Evolutionary conservation across 1,140 invertebrate genomes (phyloP), one percentile per base, ranked within the genome.

Genomic region (Hestina assimilis): DNA sequence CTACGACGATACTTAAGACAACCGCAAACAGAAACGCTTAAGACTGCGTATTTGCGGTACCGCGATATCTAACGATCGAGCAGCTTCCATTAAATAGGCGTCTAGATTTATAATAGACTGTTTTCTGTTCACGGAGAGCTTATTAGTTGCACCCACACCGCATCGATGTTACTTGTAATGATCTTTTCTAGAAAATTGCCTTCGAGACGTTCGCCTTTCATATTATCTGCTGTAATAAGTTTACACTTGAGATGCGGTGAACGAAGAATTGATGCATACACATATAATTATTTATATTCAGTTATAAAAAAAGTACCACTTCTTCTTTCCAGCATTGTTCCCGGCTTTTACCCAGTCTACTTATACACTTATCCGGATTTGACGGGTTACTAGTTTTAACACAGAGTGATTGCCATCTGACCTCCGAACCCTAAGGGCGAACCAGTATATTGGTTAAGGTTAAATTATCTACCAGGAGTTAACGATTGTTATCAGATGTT

Each of bases 21-120:
- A 50, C 47, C 47, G 15, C 47, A 40, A 51, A 51, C n/a, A 11
- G 33, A 24, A 40, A 26, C 21, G 38, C 47, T 40, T 40, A 40
- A 40, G 33, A 17, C 5, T 20, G 19, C 12, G 7, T 12, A 24
- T 51, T 51, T 51, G 47, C 46, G 46, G 31, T 50, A 6, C 21
- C 23, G 19, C 6, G 31, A 14, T 62, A 62, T 62, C 59, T 62
- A 26, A 14, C 52, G 46, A 62, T 62, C 52, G 40, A 35, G 47
- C 40, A 23, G 11, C 43, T 60, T 51, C 58, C 55, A 60, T 69
- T 69, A 57, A 65, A 54, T 48, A 29, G 35, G 40, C 46, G 45
- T 58, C 50, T 63, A 57, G 63, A 63, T 66, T 69, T 66, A 69
- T 69, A 69, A 66, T 69, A 56, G 43, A 45, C 21, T 56, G 41